Evolutionary conservation across 2,888 invertebrate genomes (phyloP), one percentile per base, ranked within the genome.

Genomic region (Anticlea derivata): DNA sequence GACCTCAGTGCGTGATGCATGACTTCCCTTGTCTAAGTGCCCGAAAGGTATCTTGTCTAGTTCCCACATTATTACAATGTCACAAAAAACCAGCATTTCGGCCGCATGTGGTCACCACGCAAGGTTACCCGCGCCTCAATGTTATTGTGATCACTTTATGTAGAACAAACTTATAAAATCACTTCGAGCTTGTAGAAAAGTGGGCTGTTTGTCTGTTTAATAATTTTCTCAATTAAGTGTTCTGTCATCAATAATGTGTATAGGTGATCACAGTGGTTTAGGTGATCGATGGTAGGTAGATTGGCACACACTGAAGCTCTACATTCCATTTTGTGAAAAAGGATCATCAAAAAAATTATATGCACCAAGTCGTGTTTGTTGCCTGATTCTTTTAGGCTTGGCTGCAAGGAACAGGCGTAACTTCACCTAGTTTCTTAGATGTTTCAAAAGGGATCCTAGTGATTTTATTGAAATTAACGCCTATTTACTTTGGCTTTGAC

Each of bases 21-120:
- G 78, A 80, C 79, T 78, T 74, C 74, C 78, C 73, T 66, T 68
- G 73, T 73, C 71, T 70, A 47, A 54, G 44, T 48, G 40, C 45
- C 55, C 66, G 75, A 76, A 77, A 77, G 74, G 73, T 74, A 69
- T 56, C 51, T 56, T 63, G 62, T 61, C 61, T 72, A 75, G 84
- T 87, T 89, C 87, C 87, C 89, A 88, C 87, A 88, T 79, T 74
- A 76, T 70, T 69, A 77, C 85, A 83, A 83, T 85, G 86, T 77
- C 80, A 79, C 72, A 78, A 78, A 80, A 82, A 79, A 80, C 72
- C 60, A 70, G 74, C 78, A 79, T 82, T 85, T 86, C 73, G 83
- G 76, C 78, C 75, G 83, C 89, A 88, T 89, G 81, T 88, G 89
- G 83, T 79, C 74, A 77, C 78, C 85, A 80, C 61, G 63, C 86